Evolutionary conservation across 2,113 vertebrate genomes (phyloP).

Genomic region (Ammodytes marinus): DNA sequence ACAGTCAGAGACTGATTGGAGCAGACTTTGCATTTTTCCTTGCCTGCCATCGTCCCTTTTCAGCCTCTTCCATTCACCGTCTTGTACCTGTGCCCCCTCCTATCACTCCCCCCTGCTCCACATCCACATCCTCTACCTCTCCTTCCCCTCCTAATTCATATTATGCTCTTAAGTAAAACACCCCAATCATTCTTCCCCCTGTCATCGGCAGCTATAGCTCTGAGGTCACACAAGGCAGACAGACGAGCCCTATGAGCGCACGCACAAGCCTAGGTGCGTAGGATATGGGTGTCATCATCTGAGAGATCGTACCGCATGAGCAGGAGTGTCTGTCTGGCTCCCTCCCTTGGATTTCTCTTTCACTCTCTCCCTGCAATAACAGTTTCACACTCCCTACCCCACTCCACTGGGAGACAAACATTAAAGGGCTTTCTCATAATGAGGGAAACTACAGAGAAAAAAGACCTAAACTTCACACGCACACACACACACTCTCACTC

Average conservation of each 20-base stretch:
- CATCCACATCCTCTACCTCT: not conserved
- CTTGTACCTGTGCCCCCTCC: conserved; percentile 34
- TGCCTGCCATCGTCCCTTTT: conserved; percentile 53
- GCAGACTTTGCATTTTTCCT: conserved; percentile 54
- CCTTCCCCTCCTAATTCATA: conserved; percentile 8
- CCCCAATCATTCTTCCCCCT: conserved; percentile 47
- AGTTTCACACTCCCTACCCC: conserved; percentile 71
- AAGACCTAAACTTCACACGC: conserved; percentile 71
- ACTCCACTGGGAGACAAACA: conserved; percentile 82
- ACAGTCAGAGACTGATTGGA: conserved; percentile 67
- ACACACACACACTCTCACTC: conserved; percentile 28
- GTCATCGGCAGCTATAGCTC: conserved; percentile 45
- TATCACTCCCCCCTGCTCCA: not conserved
- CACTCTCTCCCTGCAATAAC: conserved; percentile 76
- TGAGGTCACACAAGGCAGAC: conserved; percentile 56
- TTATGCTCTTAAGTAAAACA: conserved; percentile 65
- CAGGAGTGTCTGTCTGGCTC: conserved; percentile 69
- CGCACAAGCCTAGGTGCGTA: conserved; percentile 36
- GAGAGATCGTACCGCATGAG: conserved; percentile 71
- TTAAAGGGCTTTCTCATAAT: conserved; percentile 84
- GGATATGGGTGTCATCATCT: conserved; percentile 72
- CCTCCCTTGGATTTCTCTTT: conserved; percentile 59
- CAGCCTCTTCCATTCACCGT: conserved; percentile 42
- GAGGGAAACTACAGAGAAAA: conserved; percentile 83
- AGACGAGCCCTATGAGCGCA: not conserved